Evolutionary conservation across 1,140 invertebrate genomes (phyloP).

Genomic region (Eumaeus atala): DNA sequence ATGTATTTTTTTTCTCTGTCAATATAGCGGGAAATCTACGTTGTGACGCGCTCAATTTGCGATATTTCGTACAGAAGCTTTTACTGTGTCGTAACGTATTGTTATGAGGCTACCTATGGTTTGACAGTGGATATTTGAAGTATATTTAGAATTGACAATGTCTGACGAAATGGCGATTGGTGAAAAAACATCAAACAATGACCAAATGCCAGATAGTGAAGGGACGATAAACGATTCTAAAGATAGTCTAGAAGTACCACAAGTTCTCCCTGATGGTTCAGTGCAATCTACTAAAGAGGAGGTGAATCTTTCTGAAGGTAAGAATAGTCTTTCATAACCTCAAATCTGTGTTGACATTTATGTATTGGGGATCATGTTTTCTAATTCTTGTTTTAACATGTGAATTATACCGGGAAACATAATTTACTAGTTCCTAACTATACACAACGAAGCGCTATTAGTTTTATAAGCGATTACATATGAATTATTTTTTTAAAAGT

Average conservation of each 20-base stretch:
- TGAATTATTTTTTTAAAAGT: too few relatives aligned
- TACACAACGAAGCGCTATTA: too few relatives aligned
- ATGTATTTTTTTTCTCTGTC: constrained; percentile 48
- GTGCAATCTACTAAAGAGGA: constrained; percentile 20
- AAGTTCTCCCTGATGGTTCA: constrained; percentile 15
- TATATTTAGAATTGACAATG: constrained; percentile 67
- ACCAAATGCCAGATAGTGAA: constrained; percentile 33
- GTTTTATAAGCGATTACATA: too few relatives aligned
- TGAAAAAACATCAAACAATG: constrained; percentile 54
- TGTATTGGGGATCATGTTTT: too few relatives aligned
- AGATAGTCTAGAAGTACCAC: constrained; percentile 1
- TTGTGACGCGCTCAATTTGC: constrained; percentile 64
- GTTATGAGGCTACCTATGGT: constrained; percentile 60
- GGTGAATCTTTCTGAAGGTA: constrained; percentile 31
- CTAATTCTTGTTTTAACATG: too few relatives aligned
- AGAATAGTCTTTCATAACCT: constrained; percentile 49
- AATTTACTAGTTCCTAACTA: too few relatives aligned
- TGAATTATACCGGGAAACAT: too few relatives aligned
- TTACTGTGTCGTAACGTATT: constrained; percentile 53
- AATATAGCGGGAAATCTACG: constrained; percentile 69
- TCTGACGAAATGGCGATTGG: constrained; percentile 69
- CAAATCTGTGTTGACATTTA: constrained; percentile 39
- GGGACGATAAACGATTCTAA: constrained; percentile 20
- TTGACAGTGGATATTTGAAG: constrained; percentile 52
- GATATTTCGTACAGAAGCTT: constrained; percentile 43